Percentiles rank a stretch among this genome's conserved stretches.
Evolutionary conservation across 1,140 invertebrate genomes (phyloP).

Genomic region (Hylyphantes graminicola): DNA sequence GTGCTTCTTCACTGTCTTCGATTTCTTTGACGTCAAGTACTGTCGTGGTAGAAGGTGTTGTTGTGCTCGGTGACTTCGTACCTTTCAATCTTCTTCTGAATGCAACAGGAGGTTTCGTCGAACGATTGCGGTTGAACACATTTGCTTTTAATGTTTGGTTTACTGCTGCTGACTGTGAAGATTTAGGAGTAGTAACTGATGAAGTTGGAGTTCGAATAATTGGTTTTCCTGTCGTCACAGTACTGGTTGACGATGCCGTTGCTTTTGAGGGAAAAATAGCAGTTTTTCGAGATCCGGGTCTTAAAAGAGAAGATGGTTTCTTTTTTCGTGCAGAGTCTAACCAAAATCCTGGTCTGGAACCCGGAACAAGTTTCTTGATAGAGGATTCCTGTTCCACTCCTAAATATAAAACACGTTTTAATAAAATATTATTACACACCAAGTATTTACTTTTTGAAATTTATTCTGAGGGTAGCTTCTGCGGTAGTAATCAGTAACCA

Average conservation of each 20-base stretch:
- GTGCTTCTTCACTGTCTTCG: background rate
- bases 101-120: slow-evolving; percentile 29
- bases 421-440: background rate
- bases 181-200: background rate
- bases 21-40: background rate
- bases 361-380: slow-evolving; percentile 39
- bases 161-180: background rate
- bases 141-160: slow-evolving; percentile 12
- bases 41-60: background rate
- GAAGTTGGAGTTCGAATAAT: background rate
- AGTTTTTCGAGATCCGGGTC: slow-evolving; percentile 31
- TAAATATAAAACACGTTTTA: slow-evolving; percentile 4
- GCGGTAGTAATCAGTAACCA: background rate
- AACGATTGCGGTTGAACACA: slow-evolving; percentile 3
- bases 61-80: background rate
- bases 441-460: too few relatives aligned
- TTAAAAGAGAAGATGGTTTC: slow-evolving; percentile 36
- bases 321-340: slow-evolving; percentile 38
- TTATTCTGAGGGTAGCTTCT: too few relatives aligned
- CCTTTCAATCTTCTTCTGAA: slow-evolving; percentile 28
- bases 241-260: background rate
- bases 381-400: slow-evolving; percentile 1
- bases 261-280: slow-evolving; percentile 42
- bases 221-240: background rate
- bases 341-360: slow-evolving; percentile 54